phyloP scores from a whole-genome alignment of 1,140 invertebrate species.

The Anoplolepis gracilipes region DNA sequence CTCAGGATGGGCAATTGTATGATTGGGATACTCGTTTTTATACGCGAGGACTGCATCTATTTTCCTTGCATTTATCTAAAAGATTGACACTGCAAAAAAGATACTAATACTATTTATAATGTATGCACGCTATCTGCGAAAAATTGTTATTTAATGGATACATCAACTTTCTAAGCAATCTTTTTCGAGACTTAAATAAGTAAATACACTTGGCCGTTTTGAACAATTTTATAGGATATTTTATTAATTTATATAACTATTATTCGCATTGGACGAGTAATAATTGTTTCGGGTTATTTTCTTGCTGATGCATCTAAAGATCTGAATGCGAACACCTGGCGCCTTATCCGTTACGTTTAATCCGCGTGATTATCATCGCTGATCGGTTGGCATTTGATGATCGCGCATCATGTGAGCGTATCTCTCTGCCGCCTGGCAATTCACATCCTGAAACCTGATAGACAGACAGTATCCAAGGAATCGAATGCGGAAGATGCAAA shows the following conservation, averaged over 20 bases:
- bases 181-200: not conserved
- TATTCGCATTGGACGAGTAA: conserved; percentile 4
- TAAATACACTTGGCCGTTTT: not conserved
- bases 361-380: conserved; percentile 77
- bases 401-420: conserved; percentile 46
- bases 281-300: conserved; percentile 39
- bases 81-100: not conserved
- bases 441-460: conserved; percentile 67
- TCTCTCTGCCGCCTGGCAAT: conserved; percentile 44
- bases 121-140: no score
- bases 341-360: conserved; percentile 71
- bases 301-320: conserved; percentile 20
- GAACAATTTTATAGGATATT: not conserved
- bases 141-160: not conserved
- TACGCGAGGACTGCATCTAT: not conserved
- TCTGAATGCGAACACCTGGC: conserved; percentile 52
- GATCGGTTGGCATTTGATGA: conserved; percentile 46
- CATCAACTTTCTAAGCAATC: not conserved
- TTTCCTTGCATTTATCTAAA: not conserved
- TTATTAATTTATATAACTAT: conserved; percentile 37
- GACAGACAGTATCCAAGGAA: conserved; percentile 54
- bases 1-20: not conserved
- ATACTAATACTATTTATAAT: not conserved
- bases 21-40: not conserved
- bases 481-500: conserved; percentile 58